Percentiles rank a stretch among this genome's conserved stretches.
Evolutionary conservation across 2,113 vertebrate species (phyloP).

Genomic region (Microtus oregoni): DNA sequence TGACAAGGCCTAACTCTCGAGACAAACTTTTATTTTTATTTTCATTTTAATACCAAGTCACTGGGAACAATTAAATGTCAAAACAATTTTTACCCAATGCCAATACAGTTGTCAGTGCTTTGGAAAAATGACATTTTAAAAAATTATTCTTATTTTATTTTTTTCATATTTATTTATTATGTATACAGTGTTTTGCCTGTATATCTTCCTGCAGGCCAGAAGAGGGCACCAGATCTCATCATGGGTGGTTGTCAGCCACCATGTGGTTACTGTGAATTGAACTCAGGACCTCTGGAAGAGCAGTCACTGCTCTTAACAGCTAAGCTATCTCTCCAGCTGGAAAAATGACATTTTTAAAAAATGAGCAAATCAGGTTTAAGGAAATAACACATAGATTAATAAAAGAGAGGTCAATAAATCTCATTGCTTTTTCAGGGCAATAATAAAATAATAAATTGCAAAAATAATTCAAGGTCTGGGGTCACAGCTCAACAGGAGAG

Average conservation of each 20-base stretch:
- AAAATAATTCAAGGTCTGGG: neutral
- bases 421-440: neutral
- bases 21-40: neutral
- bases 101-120: neutral
- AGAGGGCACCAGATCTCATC: too few species aligned
- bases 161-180: too few species aligned
- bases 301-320: too few species aligned
- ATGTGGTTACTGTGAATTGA: too few species aligned
- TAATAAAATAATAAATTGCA: neutral
- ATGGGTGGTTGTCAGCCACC: too few species aligned
- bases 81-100: neutral
- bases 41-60: neutral
- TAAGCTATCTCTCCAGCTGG: too few species aligned
- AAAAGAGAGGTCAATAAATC: neutral
- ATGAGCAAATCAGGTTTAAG: neutral
- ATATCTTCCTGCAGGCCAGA: too few species aligned
- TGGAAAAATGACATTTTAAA: neutral
- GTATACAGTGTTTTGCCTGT: too few species aligned
- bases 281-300: too few species aligned
- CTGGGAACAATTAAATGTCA: neutral
- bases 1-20: neutral
- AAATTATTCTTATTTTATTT: neutral
- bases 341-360: neutral
- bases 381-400: neutral
- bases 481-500: neutral